A percentile compares a stretch with the other conserved stretches of the same genome.
phyloP scores from a whole-genome alignment of 2,113 vertebrate species.

The Gallinago paraguaiae region DNA sequence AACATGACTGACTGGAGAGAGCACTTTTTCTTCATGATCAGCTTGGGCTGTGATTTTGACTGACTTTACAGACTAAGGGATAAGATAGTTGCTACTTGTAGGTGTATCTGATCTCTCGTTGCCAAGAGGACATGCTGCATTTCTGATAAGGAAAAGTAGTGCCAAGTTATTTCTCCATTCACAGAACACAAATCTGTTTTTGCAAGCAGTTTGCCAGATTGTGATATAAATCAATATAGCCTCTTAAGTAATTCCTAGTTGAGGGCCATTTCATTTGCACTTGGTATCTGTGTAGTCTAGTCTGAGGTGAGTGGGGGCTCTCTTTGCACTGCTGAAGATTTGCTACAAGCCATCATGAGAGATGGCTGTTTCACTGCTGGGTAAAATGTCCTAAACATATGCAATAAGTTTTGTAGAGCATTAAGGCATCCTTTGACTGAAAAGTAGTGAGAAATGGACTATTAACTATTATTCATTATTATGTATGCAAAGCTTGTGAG shows the following conservation, averaged over 20 bases:
- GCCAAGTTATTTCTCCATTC: background rate
- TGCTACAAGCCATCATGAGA: background rate
- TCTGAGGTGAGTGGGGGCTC: background rate
- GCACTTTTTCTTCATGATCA: background rate
- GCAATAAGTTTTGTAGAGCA: background rate
- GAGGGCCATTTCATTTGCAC: background rate
- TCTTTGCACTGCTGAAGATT: background rate
- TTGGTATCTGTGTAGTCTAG: background rate
- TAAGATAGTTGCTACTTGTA: background rate
- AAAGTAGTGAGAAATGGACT: conserved; percentile 1
- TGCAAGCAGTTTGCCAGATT: background rate
- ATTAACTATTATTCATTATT: background rate
- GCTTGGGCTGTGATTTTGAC: background rate
- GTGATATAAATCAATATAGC: background rate
- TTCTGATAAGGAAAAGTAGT: background rate
- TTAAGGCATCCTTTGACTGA: background rate
- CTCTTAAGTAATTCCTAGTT: background rate
- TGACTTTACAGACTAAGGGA: background rate
- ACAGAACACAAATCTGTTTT: background rate
- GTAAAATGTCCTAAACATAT: background rate
- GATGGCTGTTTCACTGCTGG: background rate
- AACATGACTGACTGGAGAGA: background rate
- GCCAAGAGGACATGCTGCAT: background rate
- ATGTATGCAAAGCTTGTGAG: background rate
- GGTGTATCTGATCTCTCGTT: background rate